Evolutionary conservation across 2,113 vertebrate genomes (phyloP), one percentile per base, ranked within the genome.

Genomic region (Microtus oregoni): DNA sequence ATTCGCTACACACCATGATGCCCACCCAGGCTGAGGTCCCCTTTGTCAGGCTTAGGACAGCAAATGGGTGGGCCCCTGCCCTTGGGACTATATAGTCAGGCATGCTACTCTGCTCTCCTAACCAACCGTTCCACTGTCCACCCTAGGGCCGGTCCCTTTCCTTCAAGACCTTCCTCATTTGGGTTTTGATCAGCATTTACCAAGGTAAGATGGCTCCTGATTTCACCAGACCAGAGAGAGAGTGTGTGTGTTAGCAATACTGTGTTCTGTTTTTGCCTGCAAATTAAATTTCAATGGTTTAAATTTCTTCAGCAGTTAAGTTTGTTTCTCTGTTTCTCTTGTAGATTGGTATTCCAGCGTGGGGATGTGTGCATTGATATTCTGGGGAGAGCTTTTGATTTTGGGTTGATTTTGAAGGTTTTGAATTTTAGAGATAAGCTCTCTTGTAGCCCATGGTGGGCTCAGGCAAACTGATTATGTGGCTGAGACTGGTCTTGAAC

Each of bases 111-210:
- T 91, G 5, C 91, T 79, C 13, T 72, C 24, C 35, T 97, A 89
- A 98, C 38, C 65, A 86, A n/a, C 30, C 96, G 0, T 65, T 28
- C 96, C 94, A 0, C 96, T 97, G 22, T 98, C 67, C 96, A 96
- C 26, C 97, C 82, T 98, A 99, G 99, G 99, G 99, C 1, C 99
- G 99, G 92, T 99, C 99, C 12, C 98, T 99, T 91, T 99, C 99
- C 20, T 99, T 99, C 98, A 99, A 99, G 98, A 99, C 99, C 91
- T 99, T 99, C 98, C 98, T 99, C 98, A 94, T 98, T 98, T 99
- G 99, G 99, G 99, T 99, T 96, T 98, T 99, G 87, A 98, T 99
- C 98, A 99, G 98, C 95, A 98, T 99, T 97, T 99, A 99, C 98
- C 99, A 99, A 99, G 99, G 99, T 99, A 98, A 94, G 98, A 93